Base-by-base conservation (phyloP, 2,888 invertebrate species). In the Micoletzkya japonica region DNA sequence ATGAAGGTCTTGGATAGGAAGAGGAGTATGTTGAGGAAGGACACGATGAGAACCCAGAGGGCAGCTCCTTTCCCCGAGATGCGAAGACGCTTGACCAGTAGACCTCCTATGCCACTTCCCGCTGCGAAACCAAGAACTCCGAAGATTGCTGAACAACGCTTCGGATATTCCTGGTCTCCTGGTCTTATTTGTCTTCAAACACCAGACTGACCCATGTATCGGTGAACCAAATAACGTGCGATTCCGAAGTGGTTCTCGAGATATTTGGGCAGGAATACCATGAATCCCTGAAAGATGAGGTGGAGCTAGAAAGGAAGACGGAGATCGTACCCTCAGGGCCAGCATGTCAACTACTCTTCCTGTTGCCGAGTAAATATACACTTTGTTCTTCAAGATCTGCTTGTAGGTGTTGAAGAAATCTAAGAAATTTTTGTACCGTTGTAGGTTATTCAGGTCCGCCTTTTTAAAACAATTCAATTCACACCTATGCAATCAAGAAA, bases 221-320 rank as follows among this genome's bases (percentile, higher is more conserved):
- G 73, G 70, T 85, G 85, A 2, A 83, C 84, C 39, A 78, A 75
- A 71, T 81, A 85, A 50, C 82, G 83, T 3, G 85, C 83, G 50
- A 85, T 81, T 39, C 85, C 85, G 70, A 81, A 85, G 70, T 85
- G 85, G 66, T 82, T 85, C 67, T 85, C 85, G 68, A 85, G 72
- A 72, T 83, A 85, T 74, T 85, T 85, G 1, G 85, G 85, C 37
- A 86, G 66, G 68, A 85, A 85, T 6, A 85, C 83, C 69, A 84
- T 80, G 72, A 80, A 81, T 17, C 68, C 68, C 68, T 68, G 49
- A 32, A 52, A 28, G 28, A 26, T 26, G 10, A 7, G 34, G 20
- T 56, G 2, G 17, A 71, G 30, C 24, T 44, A 10, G 3, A 24
- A 60, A 60, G 2, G 17, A 67, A 14, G 1, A 57, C 6, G 1